Percentiles rank a stretch among this genome's conserved stretches.
These are phyloP conservation scores for Pilophorus perplexus DNA, from an alignment of 2,888 invertebrate species.

Conservation along the genomic window DNA sequence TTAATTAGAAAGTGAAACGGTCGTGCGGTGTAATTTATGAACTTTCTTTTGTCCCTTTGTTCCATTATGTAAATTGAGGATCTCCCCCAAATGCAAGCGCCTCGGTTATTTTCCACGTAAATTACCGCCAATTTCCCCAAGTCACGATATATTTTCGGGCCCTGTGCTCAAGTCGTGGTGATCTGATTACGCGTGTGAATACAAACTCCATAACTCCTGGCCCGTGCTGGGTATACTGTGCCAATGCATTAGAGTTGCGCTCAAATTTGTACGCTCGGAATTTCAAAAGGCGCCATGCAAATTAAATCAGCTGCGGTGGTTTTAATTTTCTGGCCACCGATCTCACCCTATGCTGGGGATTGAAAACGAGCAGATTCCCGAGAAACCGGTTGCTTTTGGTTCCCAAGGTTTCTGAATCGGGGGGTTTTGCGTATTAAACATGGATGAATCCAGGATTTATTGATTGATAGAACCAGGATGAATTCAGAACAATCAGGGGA, in stretches of 20 bases:
- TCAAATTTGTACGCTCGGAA: no score
- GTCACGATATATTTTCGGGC: constrained; percentile 12
- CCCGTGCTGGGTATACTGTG: neutral
- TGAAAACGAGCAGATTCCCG: no score
- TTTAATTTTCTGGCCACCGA: no score
- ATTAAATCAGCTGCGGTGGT: no score
- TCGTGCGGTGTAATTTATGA: neutral
- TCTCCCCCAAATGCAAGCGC: neutral
- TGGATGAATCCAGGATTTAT: neutral
- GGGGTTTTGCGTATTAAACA: neutral
- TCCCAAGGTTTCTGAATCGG: neutral
- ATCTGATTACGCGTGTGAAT: constrained; percentile 20
- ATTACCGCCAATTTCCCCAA: constrained; percentile 7
- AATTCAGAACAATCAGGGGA: no score
- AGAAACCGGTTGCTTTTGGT: no score
- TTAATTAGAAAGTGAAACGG: neutral
- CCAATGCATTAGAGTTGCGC: no score
- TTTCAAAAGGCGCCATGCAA: no score
- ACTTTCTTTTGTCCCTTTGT: constrained; percentile 14
- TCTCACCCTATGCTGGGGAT: no score
- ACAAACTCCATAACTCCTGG: constrained; percentile 4
- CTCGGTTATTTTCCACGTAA: constrained; percentile 23
- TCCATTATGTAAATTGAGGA: constrained; percentile 25
- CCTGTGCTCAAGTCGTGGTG: constrained; percentile 7
- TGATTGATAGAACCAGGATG: no score